phyloP scores from a whole-genome alignment of 1,140 invertebrate species.

The Drosophila kohkoa region DNA sequence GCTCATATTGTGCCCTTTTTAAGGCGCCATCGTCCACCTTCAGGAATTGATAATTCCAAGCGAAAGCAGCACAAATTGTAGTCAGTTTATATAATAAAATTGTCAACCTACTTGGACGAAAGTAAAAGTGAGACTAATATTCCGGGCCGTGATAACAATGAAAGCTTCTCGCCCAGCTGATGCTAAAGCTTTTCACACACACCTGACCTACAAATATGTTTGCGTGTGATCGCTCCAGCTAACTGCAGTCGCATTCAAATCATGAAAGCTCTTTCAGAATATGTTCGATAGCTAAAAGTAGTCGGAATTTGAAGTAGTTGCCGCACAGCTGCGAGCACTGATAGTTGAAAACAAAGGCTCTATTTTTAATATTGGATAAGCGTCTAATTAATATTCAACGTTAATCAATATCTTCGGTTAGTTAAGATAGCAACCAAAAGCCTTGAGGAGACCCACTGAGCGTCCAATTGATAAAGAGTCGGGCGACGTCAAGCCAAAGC shows the following conservation, averaged over 20 bases:
- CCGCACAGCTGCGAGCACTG: background rate
- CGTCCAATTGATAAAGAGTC: background rate
- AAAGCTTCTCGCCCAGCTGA: background rate
- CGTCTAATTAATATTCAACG: background rate
- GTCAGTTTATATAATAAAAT: background rate
- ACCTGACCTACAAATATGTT: background rate
- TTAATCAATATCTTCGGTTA: background rate
- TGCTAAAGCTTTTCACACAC: background rate
- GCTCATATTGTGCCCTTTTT: slow-evolving; percentile 86
- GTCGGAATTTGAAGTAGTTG: background rate
- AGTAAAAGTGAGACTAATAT: background rate
- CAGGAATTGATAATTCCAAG: background rate
- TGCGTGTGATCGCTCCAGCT: background rate
- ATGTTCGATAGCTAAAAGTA: background rate
- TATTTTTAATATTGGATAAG: background rate
- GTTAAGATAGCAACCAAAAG: background rate
- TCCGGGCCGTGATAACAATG: no score
- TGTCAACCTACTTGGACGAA: background rate
- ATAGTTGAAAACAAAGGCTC: background rate
- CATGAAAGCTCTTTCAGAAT: background rate
- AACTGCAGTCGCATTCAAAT: background rate
- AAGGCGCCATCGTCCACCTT: slow-evolving; percentile 27
- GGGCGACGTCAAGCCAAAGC: background rate
- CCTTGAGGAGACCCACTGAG: background rate
- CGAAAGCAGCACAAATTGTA: slow-evolving; percentile 18